Evolutionary conservation across 2,113 vertebrate genomes (phyloP), one percentile per base, ranked within the genome.

Genomic region (Ammodytes dubius): DNA sequence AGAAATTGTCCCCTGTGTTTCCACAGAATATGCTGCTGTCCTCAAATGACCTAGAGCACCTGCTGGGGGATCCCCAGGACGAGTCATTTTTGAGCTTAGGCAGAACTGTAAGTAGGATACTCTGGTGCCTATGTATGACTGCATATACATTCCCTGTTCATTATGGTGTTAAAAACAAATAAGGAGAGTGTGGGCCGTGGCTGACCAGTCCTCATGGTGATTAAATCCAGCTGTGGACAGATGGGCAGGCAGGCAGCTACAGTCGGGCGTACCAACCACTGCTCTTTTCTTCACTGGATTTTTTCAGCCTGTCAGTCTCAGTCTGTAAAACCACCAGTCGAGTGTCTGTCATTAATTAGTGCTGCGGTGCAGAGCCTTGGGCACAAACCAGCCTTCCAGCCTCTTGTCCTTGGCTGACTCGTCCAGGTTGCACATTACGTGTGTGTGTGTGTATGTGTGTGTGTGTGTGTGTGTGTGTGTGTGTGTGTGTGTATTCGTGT

Each of bases 31-130:
- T 89, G 1, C 80, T 92, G 60, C 83, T 95, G 76, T 92, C 94
- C 89, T 95, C 93, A 14, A 95, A 95, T 59, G 87, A 96, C 91
- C 91, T 95, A 73, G 91, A 93, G 46, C 85, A 93, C 77, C 81
- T 95, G 65, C 52, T 91, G 53, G 83, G 83, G 52, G 35, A 64
- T 58, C 84, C 89, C 5, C 11, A 87, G 54, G 80, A 88, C 8
- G 50, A 85, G 61, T 66, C 84, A 0, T 50, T 82, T 45, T 5
- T 47, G 27, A 68, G 73, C 54, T 59, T 67, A 47, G 69, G 47
- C 68, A 66, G 27, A 40, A 86, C 74, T 19, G 95, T 95, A 74
- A 94, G 93, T 94, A 60, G 42, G 58, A 77, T 57, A 13, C 63
- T 9, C 60, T 5, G 45, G 6, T 27, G 7, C 42, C 10, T 40